Evolutionary conservation across 2,888 invertebrate genomes (phyloP).

Genomic region (Calliphora vomitoria): DNA sequence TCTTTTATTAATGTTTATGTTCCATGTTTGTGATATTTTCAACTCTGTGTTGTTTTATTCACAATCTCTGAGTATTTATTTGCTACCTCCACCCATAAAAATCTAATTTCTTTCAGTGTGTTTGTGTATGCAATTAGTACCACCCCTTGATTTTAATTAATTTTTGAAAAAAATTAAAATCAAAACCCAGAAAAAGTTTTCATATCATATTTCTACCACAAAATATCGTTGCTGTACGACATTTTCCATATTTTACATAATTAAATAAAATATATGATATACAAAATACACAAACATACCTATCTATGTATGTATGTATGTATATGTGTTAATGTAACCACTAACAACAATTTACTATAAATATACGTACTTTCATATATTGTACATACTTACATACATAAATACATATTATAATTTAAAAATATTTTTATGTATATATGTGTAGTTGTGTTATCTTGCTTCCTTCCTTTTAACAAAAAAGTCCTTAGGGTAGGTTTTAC

Average conservation of each 20-base stretch:
- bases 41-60: no score
- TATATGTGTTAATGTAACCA: conserved; percentile 29
- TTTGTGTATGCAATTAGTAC: conserved; percentile 33
- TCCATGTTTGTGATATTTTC: no score
- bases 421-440: not conserved
- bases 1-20: no score
- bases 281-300: not conserved
- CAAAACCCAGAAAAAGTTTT: conserved; percentile 44
- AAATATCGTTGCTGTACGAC: conserved; percentile 40
- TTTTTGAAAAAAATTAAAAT: conserved; percentile 30
- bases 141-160: conserved; percentile 60
- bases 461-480: conserved; percentile 61
- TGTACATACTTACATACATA: no score
- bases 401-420: conserved; percentile 4
- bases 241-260: conserved; percentile 52
- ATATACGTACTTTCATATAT: not conserved
- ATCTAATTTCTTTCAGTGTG: conserved; percentile 2
- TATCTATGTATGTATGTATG: not conserved
- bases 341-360: conserved; percentile 33
- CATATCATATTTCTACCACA: conserved; percentile 67
- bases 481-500: conserved; percentile 73
- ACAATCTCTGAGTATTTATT: no score
- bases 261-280: conserved; percentile 32
- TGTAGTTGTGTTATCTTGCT: conserved; percentile 34
- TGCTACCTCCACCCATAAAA: not conserved